Base-by-base conservation (phyloP, 2,113 vertebrate genomes). In the Scophthalmus maximus region DNA sequence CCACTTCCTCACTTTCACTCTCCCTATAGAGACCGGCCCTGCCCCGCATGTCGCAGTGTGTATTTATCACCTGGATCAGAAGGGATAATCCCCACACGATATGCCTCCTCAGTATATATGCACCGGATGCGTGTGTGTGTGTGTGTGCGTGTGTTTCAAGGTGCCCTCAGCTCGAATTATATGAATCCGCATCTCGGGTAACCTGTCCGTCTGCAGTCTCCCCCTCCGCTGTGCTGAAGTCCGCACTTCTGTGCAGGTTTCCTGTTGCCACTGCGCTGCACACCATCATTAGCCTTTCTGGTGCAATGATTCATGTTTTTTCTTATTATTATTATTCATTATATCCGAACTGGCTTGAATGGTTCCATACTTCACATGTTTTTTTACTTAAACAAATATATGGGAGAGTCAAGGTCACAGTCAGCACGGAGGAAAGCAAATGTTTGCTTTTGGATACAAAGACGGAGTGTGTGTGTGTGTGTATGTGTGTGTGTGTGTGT, bases 81-180 rank as follows among this genome's bases (percentile, higher is more conserved):
- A 17, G 9, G 3, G 82, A 81, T 87, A 78, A 87, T 81, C 83
- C 73, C 36, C 56, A 64, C n/a, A 60, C 58, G 69, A 67, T 60
- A 63, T 53, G 51, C 61, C 26, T 46, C 63, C 38, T 34, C 42
- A 18, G 22, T 34, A 55, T 50, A 12, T 55, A 9, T 56, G 44
- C 26, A 8, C 56, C 36, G 32, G 65, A 18, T 47, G 46, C 60
- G 26, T 62, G 72, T 56, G 59, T 66, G 23, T 62, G 68, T 42
- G 57, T 57, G 61, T 2, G 58, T 38, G 25, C 67, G 27, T 50
- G 49, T 65, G 38, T 77, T 66, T 76, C 83, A 90, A 89, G 85
- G 89, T 89, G 89, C 85, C 89, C 89, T 87, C 78, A 68, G 69
- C 65, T 74, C 4, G 30, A 59, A 74, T 88, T 78, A 78, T 76